Percentiles rank a stretch among this genome's conserved stretches.
These are phyloP conservation scores for Leptodactylus fallax DNA, from an alignment of 2,797 vertebrate genomes.

Conservation along the genomic window DNA sequence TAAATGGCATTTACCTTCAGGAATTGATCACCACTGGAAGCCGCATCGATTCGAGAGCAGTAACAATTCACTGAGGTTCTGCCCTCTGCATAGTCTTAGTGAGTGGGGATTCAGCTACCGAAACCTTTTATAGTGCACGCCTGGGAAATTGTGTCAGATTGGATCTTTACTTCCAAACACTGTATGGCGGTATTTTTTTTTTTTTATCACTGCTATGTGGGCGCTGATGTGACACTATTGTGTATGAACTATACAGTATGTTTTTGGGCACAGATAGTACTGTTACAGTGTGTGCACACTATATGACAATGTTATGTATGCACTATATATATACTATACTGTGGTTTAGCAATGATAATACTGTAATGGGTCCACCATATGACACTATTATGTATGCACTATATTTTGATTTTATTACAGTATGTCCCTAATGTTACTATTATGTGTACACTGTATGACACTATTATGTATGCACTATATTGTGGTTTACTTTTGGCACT, in stretches of 20 bases:
- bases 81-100: conserved; percentile 19
- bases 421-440: no score
- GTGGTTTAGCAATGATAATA: neutral
- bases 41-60: conserved; percentile 63
- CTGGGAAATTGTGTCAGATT: neutral
- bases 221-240: no score
- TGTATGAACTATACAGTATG: no score
- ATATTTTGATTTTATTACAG: no score
- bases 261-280: no score
- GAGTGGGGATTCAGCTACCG: conserved; percentile 17
- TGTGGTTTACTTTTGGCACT: no score
- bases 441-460: no score
- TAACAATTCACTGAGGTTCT: conserved; percentile 65
- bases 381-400: neutral
- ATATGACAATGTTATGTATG: neutral
- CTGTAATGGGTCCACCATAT: neutral
- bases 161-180: neutral
- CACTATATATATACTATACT: neutral
- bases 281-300: neutral
- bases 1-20: conserved; percentile 62
- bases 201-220: neutral
- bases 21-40: conserved; percentile 63
- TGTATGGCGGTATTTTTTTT: neutral
- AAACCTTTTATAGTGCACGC: conserved; percentile 9
- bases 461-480: no score